Conservation (phyloP, 2,888 invertebrate species). For the Pharmacophagus antenor region DNA sequence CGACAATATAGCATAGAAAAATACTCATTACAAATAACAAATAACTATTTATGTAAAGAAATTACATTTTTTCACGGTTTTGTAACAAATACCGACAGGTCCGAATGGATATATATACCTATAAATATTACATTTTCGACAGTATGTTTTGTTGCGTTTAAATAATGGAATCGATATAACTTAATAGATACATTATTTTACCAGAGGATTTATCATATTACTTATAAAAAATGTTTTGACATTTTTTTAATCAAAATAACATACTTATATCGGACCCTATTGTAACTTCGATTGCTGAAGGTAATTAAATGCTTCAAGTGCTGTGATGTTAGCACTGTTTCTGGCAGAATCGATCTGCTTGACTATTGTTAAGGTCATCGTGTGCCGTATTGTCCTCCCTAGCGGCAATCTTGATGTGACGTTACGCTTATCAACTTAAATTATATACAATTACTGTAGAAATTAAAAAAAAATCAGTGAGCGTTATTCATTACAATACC, state of each 20-base stretch:
- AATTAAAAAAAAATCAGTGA: background rate
- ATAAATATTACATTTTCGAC: too few relatives aligned
- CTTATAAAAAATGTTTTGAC: background rate
- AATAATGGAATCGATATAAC: too few relatives aligned
- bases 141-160: too few relatives aligned
- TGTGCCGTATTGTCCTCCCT: conserved; percentile 28
- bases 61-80: too few relatives aligned
- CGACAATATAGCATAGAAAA: too few relatives aligned
- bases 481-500: too few relatives aligned
- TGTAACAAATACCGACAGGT: too few relatives aligned
- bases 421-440: background rate
- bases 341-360: conserved; percentile 36
- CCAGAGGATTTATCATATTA: background rate
- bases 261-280: background rate
- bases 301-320: conserved; percentile 34
- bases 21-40: too few relatives aligned
- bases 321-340: conserved; percentile 27
- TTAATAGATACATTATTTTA: too few relatives aligned
- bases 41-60: too few relatives aligned
- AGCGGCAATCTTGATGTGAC: conserved; percentile 4
- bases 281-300: conserved; percentile 11
- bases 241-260: background rate
- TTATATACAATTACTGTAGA: background rate
- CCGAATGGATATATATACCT: too few relatives aligned
- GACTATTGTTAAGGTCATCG: conserved; percentile 24